A percentile compares a stretch with the other conserved stretches of the same genome.
Evolutionary conservation across 2,797 vertebrate species (phyloP).

Genomic region (Mus caroli): DNA sequence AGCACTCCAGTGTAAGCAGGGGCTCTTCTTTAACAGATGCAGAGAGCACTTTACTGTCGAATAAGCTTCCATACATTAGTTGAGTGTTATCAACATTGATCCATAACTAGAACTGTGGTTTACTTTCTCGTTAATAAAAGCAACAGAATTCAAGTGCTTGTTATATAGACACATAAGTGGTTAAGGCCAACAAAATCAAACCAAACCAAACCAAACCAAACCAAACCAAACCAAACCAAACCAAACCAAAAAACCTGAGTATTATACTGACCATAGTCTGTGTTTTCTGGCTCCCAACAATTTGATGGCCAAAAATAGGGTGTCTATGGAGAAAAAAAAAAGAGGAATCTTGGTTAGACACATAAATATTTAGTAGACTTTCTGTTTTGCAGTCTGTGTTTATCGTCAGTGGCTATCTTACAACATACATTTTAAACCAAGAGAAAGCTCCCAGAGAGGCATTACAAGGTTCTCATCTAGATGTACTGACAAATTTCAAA

Average conservation of each 20-base stretch:
- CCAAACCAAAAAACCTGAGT: not conserved
- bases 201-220: too few species aligned
- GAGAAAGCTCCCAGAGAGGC: not conserved
- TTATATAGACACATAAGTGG: slow-evolving; percentile 68
- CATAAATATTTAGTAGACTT: slow-evolving; percentile 50
- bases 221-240: too few species aligned
- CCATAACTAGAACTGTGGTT: not conserved
- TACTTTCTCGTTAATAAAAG: not conserved
- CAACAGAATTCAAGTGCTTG: not conserved
- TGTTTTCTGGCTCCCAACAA: slow-evolving; percentile 98
- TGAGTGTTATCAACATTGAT: not conserved
- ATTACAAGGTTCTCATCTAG: not conserved
- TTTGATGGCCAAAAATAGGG: slow-evolving; percentile 98
- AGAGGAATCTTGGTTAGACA: slow-evolving; percentile 84
- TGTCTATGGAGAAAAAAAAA: slow-evolving; percentile 90
- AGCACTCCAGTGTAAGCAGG: not conserved
- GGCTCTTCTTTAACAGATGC: not conserved
- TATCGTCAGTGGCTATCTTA: not conserved
- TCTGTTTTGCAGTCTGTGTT: not conserved
- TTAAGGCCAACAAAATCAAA: slow-evolving; percentile 48
- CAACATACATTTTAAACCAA: not conserved
- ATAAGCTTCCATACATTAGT: slow-evolving; percentile 15
- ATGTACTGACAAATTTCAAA: not conserved
- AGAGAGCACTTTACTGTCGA: not conserved
- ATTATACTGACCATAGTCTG: slow-evolving; percentile 95